Conservation (phyloP, 2,888 invertebrate species). For the Theodoxus fluviatilis region DNA sequence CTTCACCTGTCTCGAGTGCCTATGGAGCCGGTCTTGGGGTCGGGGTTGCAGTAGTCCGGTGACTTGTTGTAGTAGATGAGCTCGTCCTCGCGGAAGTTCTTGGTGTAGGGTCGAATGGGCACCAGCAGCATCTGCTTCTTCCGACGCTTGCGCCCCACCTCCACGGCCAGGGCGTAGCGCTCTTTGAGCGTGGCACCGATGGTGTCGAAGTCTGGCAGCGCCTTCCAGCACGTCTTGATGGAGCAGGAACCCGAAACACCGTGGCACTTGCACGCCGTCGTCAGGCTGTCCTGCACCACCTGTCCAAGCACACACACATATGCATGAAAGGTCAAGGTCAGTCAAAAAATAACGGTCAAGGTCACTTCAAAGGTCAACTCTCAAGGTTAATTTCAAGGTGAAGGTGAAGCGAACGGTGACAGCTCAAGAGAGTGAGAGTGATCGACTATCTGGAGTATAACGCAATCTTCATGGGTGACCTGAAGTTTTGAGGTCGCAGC, state of each 20-base stretch:
- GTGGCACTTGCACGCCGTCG: constrained; percentile 81
- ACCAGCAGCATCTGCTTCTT: constrained; percentile 53
- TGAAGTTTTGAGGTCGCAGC: too few species aligned
- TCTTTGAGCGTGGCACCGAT: constrained; percentile 70
- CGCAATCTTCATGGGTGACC: too few species aligned
- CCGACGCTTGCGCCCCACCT: constrained; percentile 47
- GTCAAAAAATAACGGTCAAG: too few species aligned
- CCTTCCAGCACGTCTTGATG: constrained; percentile 82
- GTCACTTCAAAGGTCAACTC: too few species aligned
- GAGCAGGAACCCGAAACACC: constrained; percentile 85
- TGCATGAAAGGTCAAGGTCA: too few species aligned
- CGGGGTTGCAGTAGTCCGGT: constrained; percentile 83
- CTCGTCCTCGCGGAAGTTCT: constrained; percentile 69
- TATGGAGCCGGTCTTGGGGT: constrained; percentile 76
- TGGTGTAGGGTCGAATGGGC: constrained; percentile 61
- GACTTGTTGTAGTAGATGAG: constrained; percentile 81
- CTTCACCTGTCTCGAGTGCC: constrained; percentile 80
- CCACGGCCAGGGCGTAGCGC: constrained; percentile 69
- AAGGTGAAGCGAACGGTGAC: too few species aligned
- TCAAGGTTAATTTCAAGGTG: too few species aligned
- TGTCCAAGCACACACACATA: too few species aligned
- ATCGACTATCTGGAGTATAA: too few species aligned
- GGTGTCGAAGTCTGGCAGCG: constrained; percentile 71
- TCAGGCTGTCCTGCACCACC: constrained; percentile 73
- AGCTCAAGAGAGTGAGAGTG: too few species aligned